A percentile compares a stretch with the other conserved stretches of the same genome.
phyloP scores from a whole-genome alignment of 2,113 vertebrate species.

The Mormoops blainvillei region DNA sequence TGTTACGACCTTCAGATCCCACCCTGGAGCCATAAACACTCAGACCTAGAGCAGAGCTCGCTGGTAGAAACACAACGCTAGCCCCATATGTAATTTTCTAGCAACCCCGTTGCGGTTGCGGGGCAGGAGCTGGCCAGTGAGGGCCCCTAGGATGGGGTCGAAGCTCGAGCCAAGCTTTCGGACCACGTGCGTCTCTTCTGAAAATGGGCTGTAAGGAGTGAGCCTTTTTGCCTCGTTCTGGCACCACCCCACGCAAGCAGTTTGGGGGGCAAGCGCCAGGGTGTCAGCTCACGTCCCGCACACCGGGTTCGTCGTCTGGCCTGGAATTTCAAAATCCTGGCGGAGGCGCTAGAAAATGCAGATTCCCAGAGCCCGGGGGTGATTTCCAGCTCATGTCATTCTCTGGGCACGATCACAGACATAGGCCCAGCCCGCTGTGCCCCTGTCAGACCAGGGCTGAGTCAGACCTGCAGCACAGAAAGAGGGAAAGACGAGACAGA shows the following conservation, averaged over 20 bases:
- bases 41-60: not conserved
- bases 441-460: not conserved
- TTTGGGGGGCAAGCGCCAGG: not conserved
- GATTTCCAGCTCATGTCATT: not conserved
- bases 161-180: not conserved
- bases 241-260: not conserved
- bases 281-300: not conserved
- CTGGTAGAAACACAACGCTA: not conserved
- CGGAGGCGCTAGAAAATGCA: not conserved
- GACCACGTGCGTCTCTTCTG: not conserved
- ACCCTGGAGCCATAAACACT: not conserved
- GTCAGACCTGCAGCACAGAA: not conserved
- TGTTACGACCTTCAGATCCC: not conserved
- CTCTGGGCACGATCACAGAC: not conserved
- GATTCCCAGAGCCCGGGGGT: conserved; percentile 26
- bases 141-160: not conserved
- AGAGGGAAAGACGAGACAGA: not conserved
- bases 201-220: not conserved
- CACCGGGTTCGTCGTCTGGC: not conserved
- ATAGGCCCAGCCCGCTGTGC: not conserved
- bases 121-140: not conserved
- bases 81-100: not conserved
- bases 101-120: not conserved
- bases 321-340: not conserved
- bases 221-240: not conserved